Evolutionary conservation across 2,113 vertebrate species (phyloP).

Genomic region (Toxotes chatareus): DNA sequence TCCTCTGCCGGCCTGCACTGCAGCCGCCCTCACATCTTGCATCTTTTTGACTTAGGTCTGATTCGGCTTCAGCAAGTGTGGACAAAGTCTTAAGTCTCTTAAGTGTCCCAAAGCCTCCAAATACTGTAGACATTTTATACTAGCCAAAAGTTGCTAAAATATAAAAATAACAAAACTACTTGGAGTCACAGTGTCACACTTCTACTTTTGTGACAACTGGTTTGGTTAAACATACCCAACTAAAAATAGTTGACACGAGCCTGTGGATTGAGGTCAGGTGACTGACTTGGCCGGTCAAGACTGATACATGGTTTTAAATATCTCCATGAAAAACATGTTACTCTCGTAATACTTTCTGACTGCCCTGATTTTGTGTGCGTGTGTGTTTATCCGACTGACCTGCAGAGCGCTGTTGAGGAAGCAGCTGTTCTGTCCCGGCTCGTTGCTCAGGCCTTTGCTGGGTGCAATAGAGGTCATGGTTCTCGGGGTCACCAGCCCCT

Average conservation of each 20-base stretch:
- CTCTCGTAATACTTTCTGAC: conserved; percentile 7
- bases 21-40: not conserved
- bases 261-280: conserved; percentile 35
- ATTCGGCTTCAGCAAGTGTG: not conserved
- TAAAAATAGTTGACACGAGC: not conserved
- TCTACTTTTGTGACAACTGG: not conserved
- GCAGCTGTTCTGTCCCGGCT: conserved; percentile 97
- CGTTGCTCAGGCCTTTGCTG: conserved; percentile 97
- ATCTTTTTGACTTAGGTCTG: not conserved
- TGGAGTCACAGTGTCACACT: not conserved
- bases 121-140: not conserved
- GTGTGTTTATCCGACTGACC: conserved; percentile 84
- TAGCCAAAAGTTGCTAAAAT: not conserved
- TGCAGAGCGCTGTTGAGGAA: conserved; percentile 96
- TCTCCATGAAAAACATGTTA: conserved; percentile 7
- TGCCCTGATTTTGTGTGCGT: not conserved
- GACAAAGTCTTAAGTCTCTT: not conserved
- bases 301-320: conserved; percentile 1
- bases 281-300: not conserved
- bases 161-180: not conserved
- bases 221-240: not conserved
- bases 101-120: not conserved
- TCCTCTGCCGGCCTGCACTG: not conserved
- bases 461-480: conserved; percentile 95
- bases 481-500: conserved; percentile 85